Evolutionary conservation across 1,140 invertebrate genomes (phyloP).

Genomic region (Calephelis virginiensis): DNA sequence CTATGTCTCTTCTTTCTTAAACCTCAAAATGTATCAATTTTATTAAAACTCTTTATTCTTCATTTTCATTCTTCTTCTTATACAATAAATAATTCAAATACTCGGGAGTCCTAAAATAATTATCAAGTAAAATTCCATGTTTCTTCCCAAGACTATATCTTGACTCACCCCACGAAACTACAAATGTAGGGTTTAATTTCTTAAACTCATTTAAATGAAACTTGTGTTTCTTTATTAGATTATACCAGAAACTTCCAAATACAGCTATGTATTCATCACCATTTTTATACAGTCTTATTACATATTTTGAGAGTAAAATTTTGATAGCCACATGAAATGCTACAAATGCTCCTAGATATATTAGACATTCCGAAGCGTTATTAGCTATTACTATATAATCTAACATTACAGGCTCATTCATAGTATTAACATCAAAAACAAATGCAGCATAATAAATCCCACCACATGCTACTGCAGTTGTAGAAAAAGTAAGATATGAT

Average conservation of each 20-base stretch:
- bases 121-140: constrained; percentile 59
- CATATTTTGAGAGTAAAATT: constrained; percentile 61
- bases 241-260: constrained; percentile 58
- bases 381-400: constrained; percentile 60
- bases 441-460: constrained; percentile 53
- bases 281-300: constrained; percentile 58
- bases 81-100: constrained; percentile 62
- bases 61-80: constrained; percentile 39
- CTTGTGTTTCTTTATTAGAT: constrained; percentile 55
- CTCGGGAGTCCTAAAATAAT: constrained; percentile 68
- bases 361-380: constrained; percentile 48
- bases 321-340: constrained; percentile 55
- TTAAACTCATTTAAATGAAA: constrained; percentile 62
- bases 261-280: constrained; percentile 64
- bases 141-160: constrained; percentile 60
- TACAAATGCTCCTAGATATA: constrained; percentile 59
- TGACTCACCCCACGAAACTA: constrained; percentile 61
- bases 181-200: constrained; percentile 53
- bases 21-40: neutral
- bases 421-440: constrained; percentile 42
- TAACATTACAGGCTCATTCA: constrained; percentile 55
- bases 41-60: neutral
- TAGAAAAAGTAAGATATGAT: constrained; percentile 56
- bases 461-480: constrained; percentile 35
- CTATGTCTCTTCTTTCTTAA: neutral